These are phyloP conservation scores for Orientallactaga sibirica DNA, from an alignment of 2,797 vertebrate genomes.

Conservation along the genomic window DNA sequence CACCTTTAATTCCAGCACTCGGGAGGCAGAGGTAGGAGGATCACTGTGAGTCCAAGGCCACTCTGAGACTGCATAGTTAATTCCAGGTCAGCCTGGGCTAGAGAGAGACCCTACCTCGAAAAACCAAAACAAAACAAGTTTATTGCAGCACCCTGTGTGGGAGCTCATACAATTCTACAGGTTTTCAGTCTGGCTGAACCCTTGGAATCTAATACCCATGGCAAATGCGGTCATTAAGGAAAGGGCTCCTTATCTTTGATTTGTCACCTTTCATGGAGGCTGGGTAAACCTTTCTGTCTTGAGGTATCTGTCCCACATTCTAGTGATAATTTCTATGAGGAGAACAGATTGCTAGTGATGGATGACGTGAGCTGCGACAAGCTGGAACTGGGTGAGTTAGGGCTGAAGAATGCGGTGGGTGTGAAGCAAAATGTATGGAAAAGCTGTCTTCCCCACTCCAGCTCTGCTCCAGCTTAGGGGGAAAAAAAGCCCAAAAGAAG, in stretches of 20 bases:
- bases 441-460: not conserved
- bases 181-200: not conserved
- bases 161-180: not conserved
- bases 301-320: slow-evolving; percentile 64
- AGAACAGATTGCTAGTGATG: slow-evolving; percentile 30
- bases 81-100: no score
- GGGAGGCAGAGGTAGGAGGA: no score
- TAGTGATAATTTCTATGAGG: slow-evolving; percentile 62
- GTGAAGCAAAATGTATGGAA: not conserved
- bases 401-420: not conserved
- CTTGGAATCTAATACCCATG: not conserved
- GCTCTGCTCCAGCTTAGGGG: not conserved
- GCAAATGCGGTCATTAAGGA: not conserved
- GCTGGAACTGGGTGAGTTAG: not conserved
- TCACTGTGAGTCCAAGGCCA: no score
- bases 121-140: no score
- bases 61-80: no score
- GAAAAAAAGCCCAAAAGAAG: not conserved
- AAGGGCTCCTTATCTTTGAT: not conserved
- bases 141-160: not conserved
- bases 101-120: no score
- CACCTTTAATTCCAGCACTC: no score
- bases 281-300: slow-evolving; percentile 41
- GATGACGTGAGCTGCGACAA: slow-evolving; percentile 68
- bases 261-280: not conserved